Conservation (phyloP, 2,888 invertebrate species). For the Diloba caeruleocephala region DNA sequence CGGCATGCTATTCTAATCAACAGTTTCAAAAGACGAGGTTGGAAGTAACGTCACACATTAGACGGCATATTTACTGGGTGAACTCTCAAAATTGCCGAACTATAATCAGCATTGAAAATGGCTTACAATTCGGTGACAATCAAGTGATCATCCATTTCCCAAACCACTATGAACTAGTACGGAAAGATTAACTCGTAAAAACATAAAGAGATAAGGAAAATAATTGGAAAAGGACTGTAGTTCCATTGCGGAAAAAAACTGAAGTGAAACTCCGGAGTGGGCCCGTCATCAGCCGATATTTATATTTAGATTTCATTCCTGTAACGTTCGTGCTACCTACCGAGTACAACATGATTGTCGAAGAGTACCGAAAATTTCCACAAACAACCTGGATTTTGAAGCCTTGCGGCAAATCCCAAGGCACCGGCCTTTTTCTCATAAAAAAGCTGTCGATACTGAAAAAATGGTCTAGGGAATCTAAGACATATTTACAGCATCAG, state of each 20-base stretch:
- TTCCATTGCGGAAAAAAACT: constrained; percentile 93
- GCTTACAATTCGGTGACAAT: constrained; percentile 91
- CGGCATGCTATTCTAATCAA: too few species aligned
- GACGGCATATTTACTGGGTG: constrained; percentile 98
- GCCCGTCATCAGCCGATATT: constrained; percentile 91
- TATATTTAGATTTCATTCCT: constrained; percentile 96
- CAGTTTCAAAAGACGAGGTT: constrained; percentile 77
- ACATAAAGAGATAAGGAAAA: constrained; percentile 97
- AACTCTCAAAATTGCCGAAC: constrained; percentile 95
- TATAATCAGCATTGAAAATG: constrained; percentile 90
- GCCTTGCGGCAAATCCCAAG: constrained; percentile 97
- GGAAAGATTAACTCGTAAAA: constrained; percentile 98
- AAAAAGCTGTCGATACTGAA: constrained; percentile 97
- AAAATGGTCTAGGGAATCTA: constrained; percentile 95
- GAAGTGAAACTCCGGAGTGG: constrained; percentile 86
- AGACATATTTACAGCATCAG: constrained; percentile 94
- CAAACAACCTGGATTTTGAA: constrained; percentile 99
- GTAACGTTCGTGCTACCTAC: constrained; percentile 97
- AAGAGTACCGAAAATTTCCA: constrained; percentile 97
- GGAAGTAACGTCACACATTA: constrained; percentile 95
- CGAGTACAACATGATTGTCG: constrained; percentile 98
- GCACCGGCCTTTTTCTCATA: constrained; percentile 97
- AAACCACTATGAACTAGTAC: constrained; percentile 97
- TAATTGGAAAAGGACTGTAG: constrained; percentile 97
- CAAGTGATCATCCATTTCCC: constrained; percentile 98